Evolutionary conservation across 2,797 vertebrate genomes (phyloP), one percentile per base, ranked within the genome.

Genomic region (Syngnathus rostellatus): DNA sequence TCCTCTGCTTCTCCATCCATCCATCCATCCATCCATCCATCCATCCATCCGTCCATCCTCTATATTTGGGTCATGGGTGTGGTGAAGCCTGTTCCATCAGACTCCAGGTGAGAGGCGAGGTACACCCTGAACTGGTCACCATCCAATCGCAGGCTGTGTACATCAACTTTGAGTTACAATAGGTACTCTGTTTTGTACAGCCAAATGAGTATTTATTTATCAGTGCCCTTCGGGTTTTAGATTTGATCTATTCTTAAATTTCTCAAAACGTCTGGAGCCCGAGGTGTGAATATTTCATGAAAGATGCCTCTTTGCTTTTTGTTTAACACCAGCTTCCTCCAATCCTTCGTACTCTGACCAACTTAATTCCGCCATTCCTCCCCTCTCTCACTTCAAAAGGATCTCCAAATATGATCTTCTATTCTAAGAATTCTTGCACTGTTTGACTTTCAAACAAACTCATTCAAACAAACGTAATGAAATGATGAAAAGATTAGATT

Each of bases 261-360:
- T 41, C 19, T 23, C 31, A 31, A 63, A 37, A 38, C n/a, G 59
- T 74, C 53, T 37, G 58, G 19, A 60, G 38, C 63, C 67, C 21
- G 67, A 6, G 53, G 25, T 54, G 23, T 61, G 62, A 59, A 63
- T 69, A 73, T 72, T 76, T 70, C 38, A 72, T 79, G 2, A 62
- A 70, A 54, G 70, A 70, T 39, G 57, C 67, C 68, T 81, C 76
- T 72, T 66, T 83, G 72, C 76, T 85, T 55, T 83, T 67, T 75
- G 68, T 82, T 66, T 84, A 84, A 85, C 77, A 72, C 72, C 68
- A 67, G 69, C 78, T 74, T 79, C 73, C 71, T 70, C 64, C 65
- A 75, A 71, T 74, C 48, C 54, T 61, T 72, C 67, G 64, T 61
- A 60, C 68, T 72, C 68, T 72, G 72, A 77, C 67, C 75, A 63